Base-by-base conservation (phyloP, 2,797 vertebrate species). In the Urosaurus nigricauda region DNA sequence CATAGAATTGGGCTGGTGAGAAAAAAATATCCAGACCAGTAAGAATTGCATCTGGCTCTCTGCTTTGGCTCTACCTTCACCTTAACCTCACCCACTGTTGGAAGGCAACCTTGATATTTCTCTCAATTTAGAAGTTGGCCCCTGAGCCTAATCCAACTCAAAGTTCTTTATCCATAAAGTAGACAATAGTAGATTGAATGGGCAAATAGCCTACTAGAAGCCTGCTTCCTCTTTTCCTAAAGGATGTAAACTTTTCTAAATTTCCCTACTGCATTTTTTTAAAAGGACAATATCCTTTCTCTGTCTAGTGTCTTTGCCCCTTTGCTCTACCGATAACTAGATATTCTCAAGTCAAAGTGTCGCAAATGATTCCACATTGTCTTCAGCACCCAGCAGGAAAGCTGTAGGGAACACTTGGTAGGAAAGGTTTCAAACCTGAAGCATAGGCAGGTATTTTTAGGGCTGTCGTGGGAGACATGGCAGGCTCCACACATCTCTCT, bases 391-490 rank as follows among this genome's bases (percentile, higher is more conserved):
- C 96, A 96, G 96, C 95, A 11, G 96, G 96, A 93, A 94, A 94
- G 83, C 86, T 80, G 87, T 65, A 87, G 90, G 93, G 93, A 94
- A 29, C 24, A 93, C 93, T 87, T 92, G 88, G 83, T 91, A 90
- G 88, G 94, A 95, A 96, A 87, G 93, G 90, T 91, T 94, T 92
- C 92, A 91, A 93, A 95, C 93, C 94, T 95, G 93, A 92, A 92
- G 80, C 89, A 93, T 93, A 1, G 1, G 94, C 93, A 96, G 96
- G 96, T 97, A 96, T 96, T 97, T 97, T 97, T 97, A 97, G 95
- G 94, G 84, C 91, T 97, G 95, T 96, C 95, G 95, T 94, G 90
- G 90, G 94, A 96, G 96, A 93, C 75, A 75, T 89, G 92, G 92
- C 95, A 95, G 93, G 91, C 95, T 93, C 93, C 93, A 79, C 91